Percentiles rank a stretch among this genome's conserved stretches.
These are phyloP conservation scores for Corythornis cristatus DNA, from an alignment of 2,113 vertebrate genomes.

Conservation along the genomic window DNA sequence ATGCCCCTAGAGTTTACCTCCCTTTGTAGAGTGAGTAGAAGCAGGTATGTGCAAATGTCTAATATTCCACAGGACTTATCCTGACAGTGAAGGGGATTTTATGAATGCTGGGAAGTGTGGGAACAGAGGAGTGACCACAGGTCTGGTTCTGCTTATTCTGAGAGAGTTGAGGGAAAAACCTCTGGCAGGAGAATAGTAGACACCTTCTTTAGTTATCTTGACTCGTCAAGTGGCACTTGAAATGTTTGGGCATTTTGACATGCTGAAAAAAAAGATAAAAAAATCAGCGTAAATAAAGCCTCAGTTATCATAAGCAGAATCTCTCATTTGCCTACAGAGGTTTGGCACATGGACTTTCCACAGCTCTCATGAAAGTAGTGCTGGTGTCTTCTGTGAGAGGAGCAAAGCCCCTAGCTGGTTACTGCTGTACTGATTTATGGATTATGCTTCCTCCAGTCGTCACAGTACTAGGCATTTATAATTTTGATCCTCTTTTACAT, in stretches of 20 bases:
- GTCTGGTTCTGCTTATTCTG: not conserved
- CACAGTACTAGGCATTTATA: not conserved
- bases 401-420: not conserved
- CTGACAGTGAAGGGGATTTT: not conserved
- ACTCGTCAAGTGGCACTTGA: not conserved
- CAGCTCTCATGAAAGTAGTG: not conserved
- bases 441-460: not conserved
- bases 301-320: not conserved
- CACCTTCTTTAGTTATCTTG: not conserved
- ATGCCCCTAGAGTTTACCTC: not conserved
- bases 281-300: not conserved
- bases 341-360: not conserved
- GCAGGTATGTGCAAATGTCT: not conserved
- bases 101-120: not conserved
- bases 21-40: not conserved
- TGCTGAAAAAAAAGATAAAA: not conserved
- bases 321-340: not conserved
- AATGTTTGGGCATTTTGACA: not conserved
- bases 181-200: not conserved
- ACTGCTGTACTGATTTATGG: not conserved
- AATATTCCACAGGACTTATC: not conserved
- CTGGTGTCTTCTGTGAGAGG: not conserved
- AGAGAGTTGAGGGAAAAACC: not conserved
- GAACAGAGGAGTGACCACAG: not conserved
- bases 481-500: not conserved